A percentile compares a stretch with the other conserved stretches of the same genome.
phyloP scores from a whole-genome alignment of 2,797 vertebrate genomes.

The Characodon lateralis region DNA sequence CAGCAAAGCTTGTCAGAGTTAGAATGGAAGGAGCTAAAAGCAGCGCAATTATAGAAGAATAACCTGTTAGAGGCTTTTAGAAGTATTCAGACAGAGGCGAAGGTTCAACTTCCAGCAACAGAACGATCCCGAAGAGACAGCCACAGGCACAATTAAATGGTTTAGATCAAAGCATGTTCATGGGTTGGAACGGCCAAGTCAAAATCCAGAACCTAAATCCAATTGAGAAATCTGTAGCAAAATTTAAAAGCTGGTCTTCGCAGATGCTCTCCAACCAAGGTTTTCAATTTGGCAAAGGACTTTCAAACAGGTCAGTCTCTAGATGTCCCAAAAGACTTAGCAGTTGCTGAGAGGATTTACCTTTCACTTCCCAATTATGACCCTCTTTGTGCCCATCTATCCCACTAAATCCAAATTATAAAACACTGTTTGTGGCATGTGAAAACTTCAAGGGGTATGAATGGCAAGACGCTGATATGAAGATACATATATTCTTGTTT shows the following conservation, averaged over 20 bases:
- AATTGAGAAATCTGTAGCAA: neutral
- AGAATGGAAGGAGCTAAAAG: neutral
- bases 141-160: neutral
- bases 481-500: conserved; percentile 2
- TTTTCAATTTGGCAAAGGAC: neutral
- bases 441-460: neutral
- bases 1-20: neutral
- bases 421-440: neutral
- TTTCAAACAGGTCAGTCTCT: neutral
- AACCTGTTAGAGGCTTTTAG: neutral
- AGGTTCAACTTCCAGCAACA: neutral
- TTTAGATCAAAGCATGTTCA: neutral
- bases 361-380: no score
- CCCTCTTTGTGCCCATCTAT: neutral
- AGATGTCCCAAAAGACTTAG: neutral
- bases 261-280: neutral
- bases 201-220: neutral
- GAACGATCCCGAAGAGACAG: neutral
- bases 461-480: neutral
- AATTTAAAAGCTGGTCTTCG: neutral
- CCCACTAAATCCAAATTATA: neutral
- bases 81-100: neutral
- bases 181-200: neutral
- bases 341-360: neutral
- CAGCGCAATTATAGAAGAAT: neutral